A percentile compares a stretch with the other conserved stretches of the same genome.
phyloP scores from a whole-genome alignment of 2,113 vertebrate species.

The Thunnus thynnus region DNA sequence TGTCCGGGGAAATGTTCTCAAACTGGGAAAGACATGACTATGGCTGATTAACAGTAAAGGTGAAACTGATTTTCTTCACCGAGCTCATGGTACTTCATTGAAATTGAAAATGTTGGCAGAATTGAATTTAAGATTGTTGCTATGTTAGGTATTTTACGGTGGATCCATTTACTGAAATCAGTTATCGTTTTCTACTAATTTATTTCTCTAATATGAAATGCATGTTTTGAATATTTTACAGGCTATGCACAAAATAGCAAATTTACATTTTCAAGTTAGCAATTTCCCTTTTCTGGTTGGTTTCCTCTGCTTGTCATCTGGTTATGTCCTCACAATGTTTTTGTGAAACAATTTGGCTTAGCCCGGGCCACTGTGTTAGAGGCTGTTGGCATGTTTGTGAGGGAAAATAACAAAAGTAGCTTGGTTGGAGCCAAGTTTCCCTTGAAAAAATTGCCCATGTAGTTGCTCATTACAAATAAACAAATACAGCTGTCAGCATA shows the following conservation, averaged over 20 bases:
- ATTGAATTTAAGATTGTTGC: too few relatives aligned
- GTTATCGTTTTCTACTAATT: background rate
- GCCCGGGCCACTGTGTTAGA: conserved; percentile 15
- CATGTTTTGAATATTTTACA: background rate
- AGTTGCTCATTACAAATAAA: conserved; percentile 67
- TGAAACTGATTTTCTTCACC: background rate
- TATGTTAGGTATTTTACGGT: too few relatives aligned
- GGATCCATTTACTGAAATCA: background rate
- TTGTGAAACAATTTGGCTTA: conserved; percentile 25
- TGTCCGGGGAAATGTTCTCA: background rate
- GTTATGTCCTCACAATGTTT: conserved; percentile 34
- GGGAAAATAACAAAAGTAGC: conserved; percentile 39
- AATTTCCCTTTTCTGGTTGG: conserved; percentile 24
- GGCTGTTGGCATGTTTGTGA: conserved; percentile 35
- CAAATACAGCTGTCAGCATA: conserved; percentile 75
- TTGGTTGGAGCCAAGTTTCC: conserved; percentile 63
- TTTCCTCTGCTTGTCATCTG: conserved; percentile 31
- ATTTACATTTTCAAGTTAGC: background rate
- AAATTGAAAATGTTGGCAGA: too few relatives aligned
- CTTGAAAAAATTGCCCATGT: conserved; percentile 60
- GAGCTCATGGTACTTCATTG: too few relatives aligned
- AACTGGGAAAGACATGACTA: background rate
- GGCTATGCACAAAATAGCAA: background rate
- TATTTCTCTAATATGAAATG: background rate
- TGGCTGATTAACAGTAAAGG: background rate